Conservation (phyloP, 1,140 invertebrate species). For the Eciton burchellii region DNA sequence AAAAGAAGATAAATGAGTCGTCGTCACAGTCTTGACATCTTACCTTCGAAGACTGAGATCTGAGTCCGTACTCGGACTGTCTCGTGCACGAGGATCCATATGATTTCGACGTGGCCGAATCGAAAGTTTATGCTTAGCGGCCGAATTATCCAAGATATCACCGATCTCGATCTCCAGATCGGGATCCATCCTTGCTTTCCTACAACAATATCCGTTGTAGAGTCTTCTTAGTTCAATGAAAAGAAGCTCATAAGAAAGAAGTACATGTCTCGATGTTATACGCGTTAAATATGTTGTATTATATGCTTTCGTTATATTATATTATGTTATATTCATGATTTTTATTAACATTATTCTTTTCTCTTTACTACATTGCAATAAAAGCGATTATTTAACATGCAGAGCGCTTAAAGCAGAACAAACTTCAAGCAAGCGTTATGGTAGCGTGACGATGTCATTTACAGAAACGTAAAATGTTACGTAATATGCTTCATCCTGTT, state of each 20-base stretch:
- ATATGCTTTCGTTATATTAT: neutral
- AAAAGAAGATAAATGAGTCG: neutral
- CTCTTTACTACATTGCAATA: neutral
- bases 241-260: conserved; percentile 18
- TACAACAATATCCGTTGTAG: conserved; percentile 80
- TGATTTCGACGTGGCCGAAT: conserved; percentile 90
- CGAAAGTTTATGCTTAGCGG: conserved; percentile 91
- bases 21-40: neutral
- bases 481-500: conserved; percentile 37
- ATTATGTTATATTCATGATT: neutral
- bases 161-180: conserved; percentile 87
- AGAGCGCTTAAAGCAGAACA: conserved; percentile 17
- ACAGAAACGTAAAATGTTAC: conserved; percentile 18
- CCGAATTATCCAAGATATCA: conserved; percentile 89
- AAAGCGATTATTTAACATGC: neutral
- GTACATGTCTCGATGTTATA: neutral
- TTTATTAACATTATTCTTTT: neutral
- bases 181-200: conserved; percentile 87
- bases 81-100: conserved; percentile 82
- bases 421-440: conserved; percentile 11
- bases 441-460: neutral
- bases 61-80: conserved; percentile 68
- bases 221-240: conserved; percentile 25
- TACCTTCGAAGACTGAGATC: conserved; percentile 67
- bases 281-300: neutral